Conservation (phyloP, 2,888 invertebrate species). For the Euphydryas editha region DNA sequence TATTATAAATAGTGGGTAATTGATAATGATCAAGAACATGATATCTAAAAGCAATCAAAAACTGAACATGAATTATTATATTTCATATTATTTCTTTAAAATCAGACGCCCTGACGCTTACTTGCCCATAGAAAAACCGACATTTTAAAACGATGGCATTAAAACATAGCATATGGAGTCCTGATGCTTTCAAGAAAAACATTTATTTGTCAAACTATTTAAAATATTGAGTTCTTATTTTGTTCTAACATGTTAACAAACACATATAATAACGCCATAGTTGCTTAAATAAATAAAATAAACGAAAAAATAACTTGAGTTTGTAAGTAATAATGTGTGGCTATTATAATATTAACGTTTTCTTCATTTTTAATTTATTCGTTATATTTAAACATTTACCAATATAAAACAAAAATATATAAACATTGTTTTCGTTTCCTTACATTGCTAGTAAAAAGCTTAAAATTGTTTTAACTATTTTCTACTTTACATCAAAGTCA, state of each 20-base stretch:
- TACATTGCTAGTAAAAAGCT: too few species aligned
- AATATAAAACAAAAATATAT: too few species aligned
- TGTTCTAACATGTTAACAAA: not conserved
- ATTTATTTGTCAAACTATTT: not conserved
- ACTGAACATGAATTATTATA: not conserved
- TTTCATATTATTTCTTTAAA: not conserved
- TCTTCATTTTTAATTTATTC: too few species aligned
- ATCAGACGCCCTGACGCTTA: not conserved
- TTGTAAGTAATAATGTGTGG: too few species aligned
- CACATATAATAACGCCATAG: not conserved
- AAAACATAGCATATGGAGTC: not conserved
- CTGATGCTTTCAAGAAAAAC: not conserved
- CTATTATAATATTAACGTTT: too few species aligned
- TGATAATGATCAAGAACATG: not conserved
- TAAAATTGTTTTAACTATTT: too few species aligned
- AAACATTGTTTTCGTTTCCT: too few species aligned
- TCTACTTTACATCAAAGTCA: too few species aligned
- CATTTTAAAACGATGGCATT: not conserved
- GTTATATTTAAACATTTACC: too few species aligned
- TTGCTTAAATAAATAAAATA: too few species aligned
- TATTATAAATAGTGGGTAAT: conserved; percentile 7
- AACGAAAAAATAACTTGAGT: too few species aligned
- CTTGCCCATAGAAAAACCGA: not conserved
- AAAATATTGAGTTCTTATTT: not conserved
- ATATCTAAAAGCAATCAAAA: conserved; percentile 9